phyloP scores from a whole-genome alignment of 2,888 invertebrate genomes.

The Herminia tarsipennalis region DNA sequence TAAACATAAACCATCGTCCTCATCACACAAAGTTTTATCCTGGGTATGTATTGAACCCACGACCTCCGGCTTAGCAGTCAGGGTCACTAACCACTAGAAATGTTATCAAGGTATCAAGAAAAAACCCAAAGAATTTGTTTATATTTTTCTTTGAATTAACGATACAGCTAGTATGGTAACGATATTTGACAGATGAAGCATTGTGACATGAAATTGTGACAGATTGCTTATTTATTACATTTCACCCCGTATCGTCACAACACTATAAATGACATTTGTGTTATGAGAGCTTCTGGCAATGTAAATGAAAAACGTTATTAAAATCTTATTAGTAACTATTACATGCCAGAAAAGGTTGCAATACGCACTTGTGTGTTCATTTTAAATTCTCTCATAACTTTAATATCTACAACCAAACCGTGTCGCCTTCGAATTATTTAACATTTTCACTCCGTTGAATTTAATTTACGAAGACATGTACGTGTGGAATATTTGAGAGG shows the following conservation, averaged over 20 bases:
- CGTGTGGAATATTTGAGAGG: constrained; percentile 8
- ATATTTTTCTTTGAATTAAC: too few species aligned
- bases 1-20: too few species aligned
- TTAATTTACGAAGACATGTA: constrained; percentile 25
- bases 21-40: too few species aligned
- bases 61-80: too few species aligned
- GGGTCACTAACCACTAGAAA: too few species aligned
- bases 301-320: too few species aligned
- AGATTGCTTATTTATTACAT: constrained; percentile 42
- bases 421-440: not conserved
- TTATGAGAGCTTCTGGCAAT: not conserved
- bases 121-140: not conserved
- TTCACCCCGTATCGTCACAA: constrained; percentile 12
- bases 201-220: constrained; percentile 41
- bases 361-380: not conserved
- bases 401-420: not conserved
- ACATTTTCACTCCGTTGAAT: constrained; percentile 15
- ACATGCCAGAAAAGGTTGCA: not conserved
- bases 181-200: constrained; percentile 40
- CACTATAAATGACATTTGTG: not conserved
- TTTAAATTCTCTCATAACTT: not conserved
- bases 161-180: constrained; percentile 18
- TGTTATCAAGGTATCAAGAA: too few species aligned
- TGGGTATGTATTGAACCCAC: too few species aligned
- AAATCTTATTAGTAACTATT: too few species aligned